phyloP scores from a whole-genome alignment of 2,113 vertebrate genomes.

The Myrmecobius fasciatus region DNA sequence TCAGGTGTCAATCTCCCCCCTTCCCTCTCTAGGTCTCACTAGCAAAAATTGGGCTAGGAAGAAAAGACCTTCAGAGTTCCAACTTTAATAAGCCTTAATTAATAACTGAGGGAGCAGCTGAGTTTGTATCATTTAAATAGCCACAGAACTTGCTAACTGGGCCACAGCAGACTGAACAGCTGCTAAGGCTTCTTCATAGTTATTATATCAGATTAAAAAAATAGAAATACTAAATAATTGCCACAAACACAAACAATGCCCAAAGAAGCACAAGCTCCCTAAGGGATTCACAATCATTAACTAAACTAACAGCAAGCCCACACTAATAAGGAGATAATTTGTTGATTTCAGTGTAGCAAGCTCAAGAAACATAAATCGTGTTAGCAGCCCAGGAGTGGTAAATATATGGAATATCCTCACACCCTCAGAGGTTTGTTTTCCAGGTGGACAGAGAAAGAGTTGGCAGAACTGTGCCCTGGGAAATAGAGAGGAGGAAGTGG shows the following conservation, averaged over 20 bases:
- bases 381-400: slow-evolving; percentile 23
- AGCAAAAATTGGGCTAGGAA: slow-evolving; percentile 15
- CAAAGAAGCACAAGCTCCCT: slow-evolving; percentile 36
- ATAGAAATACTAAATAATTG: slow-evolving; percentile 24
- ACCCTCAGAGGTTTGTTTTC: neutral
- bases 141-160: neutral
- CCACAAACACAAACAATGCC: slow-evolving; percentile 5
- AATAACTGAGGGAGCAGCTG: slow-evolving; percentile 11
- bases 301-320: neutral
- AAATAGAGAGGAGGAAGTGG: neutral
- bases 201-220: neutral
- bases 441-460: neutral
- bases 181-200: neutral
- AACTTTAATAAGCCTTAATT: neutral
- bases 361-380: slow-evolving; percentile 9
- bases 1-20: neutral
- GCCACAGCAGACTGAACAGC: neutral
- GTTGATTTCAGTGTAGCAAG: slow-evolving; percentile 20
- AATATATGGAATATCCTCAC: neutral
- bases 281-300: slow-evolving; percentile 23
- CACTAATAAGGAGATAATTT: slow-evolving; percentile 5
- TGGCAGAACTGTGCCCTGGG: slow-evolving; percentile 7
- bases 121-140: slow-evolving; percentile 27
- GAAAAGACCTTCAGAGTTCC: neutral
- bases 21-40: neutral